Evolutionary conservation across 2,888 invertebrate species (phyloP).

Genomic region (Xestia xanthographa): DNA sequence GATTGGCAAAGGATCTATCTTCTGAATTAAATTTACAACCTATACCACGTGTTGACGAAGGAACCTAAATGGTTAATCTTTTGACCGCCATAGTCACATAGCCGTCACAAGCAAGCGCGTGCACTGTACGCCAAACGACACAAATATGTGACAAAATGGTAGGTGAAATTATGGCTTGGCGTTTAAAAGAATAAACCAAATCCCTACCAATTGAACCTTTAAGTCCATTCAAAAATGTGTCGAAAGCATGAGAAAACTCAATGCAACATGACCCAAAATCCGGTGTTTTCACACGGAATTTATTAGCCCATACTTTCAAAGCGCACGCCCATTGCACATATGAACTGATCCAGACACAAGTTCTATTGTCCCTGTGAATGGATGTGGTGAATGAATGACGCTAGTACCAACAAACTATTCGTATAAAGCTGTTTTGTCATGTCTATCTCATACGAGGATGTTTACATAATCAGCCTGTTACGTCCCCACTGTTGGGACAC

Average conservation of each 20-base stretch:
- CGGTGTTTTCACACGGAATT: slow-evolving; percentile 44
- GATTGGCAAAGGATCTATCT: slow-evolving; percentile 15
- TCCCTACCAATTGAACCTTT: too few species aligned
- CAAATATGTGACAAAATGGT: too few species aligned
- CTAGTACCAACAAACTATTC: slow-evolving; percentile 16
- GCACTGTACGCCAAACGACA: too few species aligned
- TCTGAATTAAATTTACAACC: slow-evolving; percentile 1
- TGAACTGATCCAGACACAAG: slow-evolving; percentile 49
- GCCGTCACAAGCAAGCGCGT: too few species aligned
- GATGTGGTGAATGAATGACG: slow-evolving; percentile 37
- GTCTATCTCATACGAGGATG: slow-evolving; percentile 32
- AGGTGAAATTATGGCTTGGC: too few species aligned
- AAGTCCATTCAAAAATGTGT: slow-evolving; percentile 3
- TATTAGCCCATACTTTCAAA: slow-evolving; percentile 40
- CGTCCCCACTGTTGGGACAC: background rate
- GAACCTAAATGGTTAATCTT: too few species aligned
- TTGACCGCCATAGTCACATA: too few species aligned
- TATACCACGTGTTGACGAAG: background rate
- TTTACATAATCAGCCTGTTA: slow-evolving; percentile 15
- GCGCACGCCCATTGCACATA: slow-evolving; percentile 41
- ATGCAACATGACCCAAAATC: slow-evolving; percentile 23
- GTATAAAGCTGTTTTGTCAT: slow-evolving; percentile 29
- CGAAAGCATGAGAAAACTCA: slow-evolving; percentile 3
- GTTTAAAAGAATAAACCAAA: background rate
- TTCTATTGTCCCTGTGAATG: slow-evolving; percentile 55